Evolutionary conservation across 2,888 invertebrate genomes (phyloP).

Genomic region (Candidula unifasciata): DNA sequence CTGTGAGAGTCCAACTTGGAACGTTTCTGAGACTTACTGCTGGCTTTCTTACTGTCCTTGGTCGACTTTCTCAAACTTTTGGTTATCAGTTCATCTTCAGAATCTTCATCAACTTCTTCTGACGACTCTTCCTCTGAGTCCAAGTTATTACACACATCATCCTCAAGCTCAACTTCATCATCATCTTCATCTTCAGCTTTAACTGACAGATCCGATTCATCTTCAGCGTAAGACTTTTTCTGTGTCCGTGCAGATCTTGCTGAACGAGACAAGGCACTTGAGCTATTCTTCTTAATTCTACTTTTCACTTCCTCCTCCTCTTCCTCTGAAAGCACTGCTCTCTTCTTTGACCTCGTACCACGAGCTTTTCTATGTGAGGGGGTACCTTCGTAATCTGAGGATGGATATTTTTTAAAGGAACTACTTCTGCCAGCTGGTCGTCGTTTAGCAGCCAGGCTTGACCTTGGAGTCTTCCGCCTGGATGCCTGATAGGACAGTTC

Average conservation of each 20-base stretch:
- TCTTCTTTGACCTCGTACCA: constrained; percentile 17
- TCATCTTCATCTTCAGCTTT: constrained; percentile 33
- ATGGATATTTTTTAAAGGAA: constrained; percentile 14
- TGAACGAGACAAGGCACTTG: constrained; percentile 44
- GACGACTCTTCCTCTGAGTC: constrained; percentile 48
- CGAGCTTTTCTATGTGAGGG: constrained; percentile 45
- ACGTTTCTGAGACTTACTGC: constrained; percentile 12
- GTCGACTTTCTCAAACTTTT: constrained; percentile 36
- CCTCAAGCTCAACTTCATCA: constrained; percentile 53
- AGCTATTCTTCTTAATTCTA: background rate
- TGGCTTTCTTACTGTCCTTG: constrained; percentile 39
- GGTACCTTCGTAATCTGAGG: constrained; percentile 19
- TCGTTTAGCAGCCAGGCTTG: background rate
- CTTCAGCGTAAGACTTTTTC: constrained; percentile 48
- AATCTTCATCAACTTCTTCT: constrained; percentile 39
- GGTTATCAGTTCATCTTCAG: constrained; percentile 45
- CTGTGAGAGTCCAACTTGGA: background rate
- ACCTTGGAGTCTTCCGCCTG: background rate
- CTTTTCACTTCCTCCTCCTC: background rate
- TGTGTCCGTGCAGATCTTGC: constrained; percentile 29
- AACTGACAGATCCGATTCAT: constrained; percentile 39
- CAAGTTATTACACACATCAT: constrained; percentile 54
- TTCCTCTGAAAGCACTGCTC: background rate
- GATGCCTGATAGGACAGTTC: background rate
- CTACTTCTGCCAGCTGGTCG: background rate